A percentile compares a stretch with the other conserved stretches of the same genome.
phyloP scores from a whole-genome alignment of 2,797 vertebrate genomes.

The Mastacembelus armatus region DNA sequence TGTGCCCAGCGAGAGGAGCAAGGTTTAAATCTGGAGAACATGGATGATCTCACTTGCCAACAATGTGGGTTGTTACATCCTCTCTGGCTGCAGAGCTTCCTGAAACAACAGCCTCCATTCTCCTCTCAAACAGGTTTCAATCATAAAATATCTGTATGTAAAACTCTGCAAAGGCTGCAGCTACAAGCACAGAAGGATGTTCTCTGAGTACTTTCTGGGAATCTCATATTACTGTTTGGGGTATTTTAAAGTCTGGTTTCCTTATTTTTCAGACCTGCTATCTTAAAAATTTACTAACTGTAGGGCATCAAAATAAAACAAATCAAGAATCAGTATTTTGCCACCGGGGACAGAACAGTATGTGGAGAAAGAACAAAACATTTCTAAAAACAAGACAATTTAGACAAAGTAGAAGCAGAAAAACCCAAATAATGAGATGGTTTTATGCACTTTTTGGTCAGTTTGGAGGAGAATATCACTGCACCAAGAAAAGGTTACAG shows the following conservation, averaged over 20 bases:
- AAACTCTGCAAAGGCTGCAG: constrained; percentile 13
- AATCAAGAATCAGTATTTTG: neutral
- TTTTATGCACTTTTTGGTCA: neutral
- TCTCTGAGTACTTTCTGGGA: neutral
- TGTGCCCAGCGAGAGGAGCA: constrained; percentile 12
- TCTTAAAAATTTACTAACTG: neutral
- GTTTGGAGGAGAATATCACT: neutral
- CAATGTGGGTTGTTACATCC: constrained; percentile 72
- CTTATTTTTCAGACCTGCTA: neutral
- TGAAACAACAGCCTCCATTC: constrained; percentile 52
- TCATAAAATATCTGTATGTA: neutral
- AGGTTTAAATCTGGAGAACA: constrained; percentile 57
- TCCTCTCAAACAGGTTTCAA: constrained; percentile 16
- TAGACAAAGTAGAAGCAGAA: neutral
- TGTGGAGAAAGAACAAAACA: no score
- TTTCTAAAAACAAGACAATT: neutral
- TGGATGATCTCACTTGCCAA: constrained; percentile 73
- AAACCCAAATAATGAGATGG: neutral
- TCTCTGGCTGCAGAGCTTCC: constrained; percentile 59
- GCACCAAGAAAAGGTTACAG: neutral
- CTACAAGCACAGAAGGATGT: neutral
- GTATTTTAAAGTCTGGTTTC: neutral
- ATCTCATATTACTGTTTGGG: neutral
- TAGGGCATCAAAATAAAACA: neutral
- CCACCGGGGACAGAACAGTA: no score